These are phyloP conservation scores for Forficula auricularia DNA, from an alignment of 1,140 invertebrate genomes.

Conservation along the genomic window DNA sequence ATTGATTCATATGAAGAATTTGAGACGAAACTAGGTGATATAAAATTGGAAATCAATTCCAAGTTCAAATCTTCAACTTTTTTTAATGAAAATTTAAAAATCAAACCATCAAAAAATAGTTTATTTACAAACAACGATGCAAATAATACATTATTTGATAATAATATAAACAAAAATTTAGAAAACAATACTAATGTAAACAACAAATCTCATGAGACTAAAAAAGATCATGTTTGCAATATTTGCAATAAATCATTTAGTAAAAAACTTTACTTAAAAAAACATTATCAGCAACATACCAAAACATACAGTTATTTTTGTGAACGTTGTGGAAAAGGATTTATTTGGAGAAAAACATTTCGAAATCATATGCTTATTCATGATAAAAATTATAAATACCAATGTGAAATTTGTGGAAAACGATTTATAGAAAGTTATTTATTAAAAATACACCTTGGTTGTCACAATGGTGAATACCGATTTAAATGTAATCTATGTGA, in stretches of 20 bases:
- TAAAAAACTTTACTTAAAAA: conserved; percentile 5
- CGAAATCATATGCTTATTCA: conserved; percentile 25
- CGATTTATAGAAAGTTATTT: conserved; percentile 28
- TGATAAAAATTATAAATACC: conserved; percentile 16
- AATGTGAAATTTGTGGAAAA: conserved; percentile 28
- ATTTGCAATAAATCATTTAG: conserved; percentile 3
- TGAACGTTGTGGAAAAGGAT: conserved; percentile 30
- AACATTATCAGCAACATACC: conserved; percentile 6
- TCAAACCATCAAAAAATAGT: too few relatives aligned
- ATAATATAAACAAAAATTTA: background rate
- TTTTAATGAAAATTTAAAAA: too few relatives aligned
- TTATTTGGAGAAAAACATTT: conserved; percentile 24
- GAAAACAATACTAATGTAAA: background rate
- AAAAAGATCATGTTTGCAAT: background rate
- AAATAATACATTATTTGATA: too few relatives aligned
- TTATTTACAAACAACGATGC: too few relatives aligned
- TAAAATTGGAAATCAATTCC: too few relatives aligned
- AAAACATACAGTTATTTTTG: conserved; percentile 26
- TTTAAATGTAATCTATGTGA: conserved; percentile 1
- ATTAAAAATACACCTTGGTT: conserved; percentile 24
- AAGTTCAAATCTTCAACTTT: too few relatives aligned
- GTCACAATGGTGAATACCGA: conserved; percentile 16
- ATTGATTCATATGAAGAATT: too few relatives aligned
- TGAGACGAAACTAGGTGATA: too few relatives aligned
- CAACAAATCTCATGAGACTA: conserved; percentile 1